A percentile compares a stretch with the other conserved stretches of the same genome.
Evolutionary conservation across 2,888 invertebrate species (phyloP).

Genomic region (Ecliptopera silaceata): DNA sequence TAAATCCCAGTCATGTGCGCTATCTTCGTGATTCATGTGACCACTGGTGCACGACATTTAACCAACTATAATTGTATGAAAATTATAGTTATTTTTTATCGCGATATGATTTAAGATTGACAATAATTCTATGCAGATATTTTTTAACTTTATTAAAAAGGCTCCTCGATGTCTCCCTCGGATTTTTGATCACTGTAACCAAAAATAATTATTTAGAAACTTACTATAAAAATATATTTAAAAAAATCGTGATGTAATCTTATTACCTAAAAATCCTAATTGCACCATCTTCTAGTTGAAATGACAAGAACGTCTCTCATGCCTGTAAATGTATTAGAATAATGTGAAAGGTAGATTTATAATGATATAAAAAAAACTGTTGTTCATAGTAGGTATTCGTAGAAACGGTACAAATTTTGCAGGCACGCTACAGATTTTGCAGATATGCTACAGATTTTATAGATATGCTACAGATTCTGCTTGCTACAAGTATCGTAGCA

Average conservation of each 20-base stretch:
- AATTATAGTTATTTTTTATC: slow-evolving; percentile 16
- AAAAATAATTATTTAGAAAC: neutral
- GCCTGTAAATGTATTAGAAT: slow-evolving; percentile 51
- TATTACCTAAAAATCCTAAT: slow-evolving; percentile 41
- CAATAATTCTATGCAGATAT: slow-evolving; percentile 6
- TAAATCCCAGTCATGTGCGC: slow-evolving; percentile 26
- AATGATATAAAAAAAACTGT: neutral
- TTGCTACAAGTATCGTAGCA: neutral
- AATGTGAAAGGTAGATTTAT: neutral
- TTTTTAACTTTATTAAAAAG: slow-evolving; percentile 32
- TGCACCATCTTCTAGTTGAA: slow-evolving; percentile 55
- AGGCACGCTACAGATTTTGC: neutral
- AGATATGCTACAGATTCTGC: neutral
- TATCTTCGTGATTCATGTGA: slow-evolving; percentile 35
- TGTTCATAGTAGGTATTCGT: neutral
- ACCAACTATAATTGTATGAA: slow-evolving; percentile 29
- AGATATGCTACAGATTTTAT: neutral
- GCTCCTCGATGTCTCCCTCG: slow-evolving; percentile 45
- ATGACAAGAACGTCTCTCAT: slow-evolving; percentile 57
- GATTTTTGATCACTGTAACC: slow-evolving; percentile 51
- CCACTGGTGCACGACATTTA: slow-evolving; percentile 33
- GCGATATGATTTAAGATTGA: slow-evolving; percentile 6
- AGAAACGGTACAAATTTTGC: neutral
- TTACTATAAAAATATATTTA: neutral
- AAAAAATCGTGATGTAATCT: slow-evolving; percentile 11